Evolutionary conservation across 2,797 vertebrate genomes (phyloP).

Genomic region (Carcharodon carcharias): DNA sequence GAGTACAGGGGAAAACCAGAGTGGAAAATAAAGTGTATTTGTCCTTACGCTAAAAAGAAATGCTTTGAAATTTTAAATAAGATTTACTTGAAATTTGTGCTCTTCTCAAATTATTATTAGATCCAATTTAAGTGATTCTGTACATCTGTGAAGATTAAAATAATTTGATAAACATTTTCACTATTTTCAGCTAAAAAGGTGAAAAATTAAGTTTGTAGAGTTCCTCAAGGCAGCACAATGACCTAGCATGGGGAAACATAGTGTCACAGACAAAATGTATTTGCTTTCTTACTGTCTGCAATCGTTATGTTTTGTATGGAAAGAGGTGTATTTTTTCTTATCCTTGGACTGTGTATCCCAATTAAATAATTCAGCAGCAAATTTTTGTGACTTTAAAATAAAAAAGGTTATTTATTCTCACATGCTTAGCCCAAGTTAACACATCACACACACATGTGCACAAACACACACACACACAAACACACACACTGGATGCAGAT

Average conservation of each 20-base stretch:
- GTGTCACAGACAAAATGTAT: too few species aligned
- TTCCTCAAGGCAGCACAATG: not conserved
- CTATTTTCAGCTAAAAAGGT: not conserved
- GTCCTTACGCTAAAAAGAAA: not conserved
- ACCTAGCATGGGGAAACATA: not conserved
- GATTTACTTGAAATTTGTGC: not conserved
- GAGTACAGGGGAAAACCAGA: not conserved
- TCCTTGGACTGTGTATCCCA: too few species aligned
- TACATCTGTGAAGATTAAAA: not conserved
- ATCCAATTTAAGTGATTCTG: not conserved
- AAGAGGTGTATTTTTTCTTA: too few species aligned
- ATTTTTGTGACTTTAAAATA: too few species aligned
- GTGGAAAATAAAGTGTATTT: not conserved
- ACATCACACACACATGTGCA: too few species aligned
- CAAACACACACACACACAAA: too few species aligned
- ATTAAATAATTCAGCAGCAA: too few species aligned
- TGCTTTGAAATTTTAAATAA: not conserved
- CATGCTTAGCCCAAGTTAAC: too few species aligned
- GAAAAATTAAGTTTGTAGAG: not conserved
- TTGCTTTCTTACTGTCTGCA: too few species aligned
- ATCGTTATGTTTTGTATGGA: too few species aligned
- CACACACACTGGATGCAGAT: too few species aligned
- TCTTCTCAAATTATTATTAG: not conserved
- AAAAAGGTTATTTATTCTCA: too few species aligned
- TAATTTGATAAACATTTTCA: not conserved